Evolutionary conservation across 2,113 vertebrate species (phyloP).

Genomic region (Zosterops hypoxanthus): DNA sequence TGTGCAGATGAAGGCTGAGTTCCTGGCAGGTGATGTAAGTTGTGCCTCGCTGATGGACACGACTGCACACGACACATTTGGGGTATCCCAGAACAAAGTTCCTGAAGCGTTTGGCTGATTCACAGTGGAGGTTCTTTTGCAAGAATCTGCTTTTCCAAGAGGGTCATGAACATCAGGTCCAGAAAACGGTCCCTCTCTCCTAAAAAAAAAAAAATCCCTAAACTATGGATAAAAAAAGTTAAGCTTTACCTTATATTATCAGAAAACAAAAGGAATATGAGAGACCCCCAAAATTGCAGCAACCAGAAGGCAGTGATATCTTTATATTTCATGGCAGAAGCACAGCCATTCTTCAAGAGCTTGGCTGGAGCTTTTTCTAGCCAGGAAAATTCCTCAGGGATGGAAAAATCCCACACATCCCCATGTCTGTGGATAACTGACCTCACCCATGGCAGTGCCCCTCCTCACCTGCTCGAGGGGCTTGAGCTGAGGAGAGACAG

Average conservation of each 20-base stretch:
- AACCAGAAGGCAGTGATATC: neutral
- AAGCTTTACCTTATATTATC: neutral
- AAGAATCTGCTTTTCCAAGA: neutral
- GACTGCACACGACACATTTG: neutral
- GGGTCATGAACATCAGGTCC: neutral
- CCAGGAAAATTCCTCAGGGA: neutral
- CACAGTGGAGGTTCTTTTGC: neutral
- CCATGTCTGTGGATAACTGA: accelerated
- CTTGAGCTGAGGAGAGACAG: neutral
- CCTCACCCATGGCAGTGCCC: neutral
- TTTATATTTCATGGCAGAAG: neutral
- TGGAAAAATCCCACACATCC: neutral
- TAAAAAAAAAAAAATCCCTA: neutral
- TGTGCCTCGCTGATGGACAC: neutral
- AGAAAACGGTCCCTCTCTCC: neutral
- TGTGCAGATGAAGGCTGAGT: conserved; percentile 4
- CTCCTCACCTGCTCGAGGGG: neutral
- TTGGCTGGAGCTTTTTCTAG: neutral
- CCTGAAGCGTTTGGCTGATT: neutral
- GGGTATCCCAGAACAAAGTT: neutral
- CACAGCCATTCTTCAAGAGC: neutral
- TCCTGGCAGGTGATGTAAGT: neutral
- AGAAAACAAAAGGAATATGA: neutral
- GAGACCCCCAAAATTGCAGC: neutral
- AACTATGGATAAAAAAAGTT: neutral